These are phyloP conservation scores for Drosophila prostipennis DNA, from an alignment of 2,888 invertebrate genomes.

Conservation along the genomic window DNA sequence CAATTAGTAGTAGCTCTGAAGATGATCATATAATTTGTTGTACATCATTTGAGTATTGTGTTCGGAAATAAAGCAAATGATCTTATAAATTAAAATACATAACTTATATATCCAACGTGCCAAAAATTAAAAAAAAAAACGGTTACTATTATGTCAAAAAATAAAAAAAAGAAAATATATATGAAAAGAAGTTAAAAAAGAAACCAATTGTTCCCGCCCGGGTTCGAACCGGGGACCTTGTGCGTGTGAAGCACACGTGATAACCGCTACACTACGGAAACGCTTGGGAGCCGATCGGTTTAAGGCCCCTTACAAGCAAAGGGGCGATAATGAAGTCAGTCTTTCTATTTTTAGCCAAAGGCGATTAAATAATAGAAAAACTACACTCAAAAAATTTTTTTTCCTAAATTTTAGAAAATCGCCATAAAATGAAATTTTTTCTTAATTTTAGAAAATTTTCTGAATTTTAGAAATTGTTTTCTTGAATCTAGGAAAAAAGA, in stretches of 20 bases:
- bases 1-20: neutral
- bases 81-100: too few relatives aligned
- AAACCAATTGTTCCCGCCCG: slow-evolving; percentile 80
- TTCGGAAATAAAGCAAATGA: too few relatives aligned
- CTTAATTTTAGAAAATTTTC: too few relatives aligned
- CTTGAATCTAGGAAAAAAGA: too few relatives aligned
- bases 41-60: neutral
- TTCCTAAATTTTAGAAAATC: too few relatives aligned
- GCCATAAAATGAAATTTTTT: too few relatives aligned
- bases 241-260: slow-evolving; percentile 84
- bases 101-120: too few relatives aligned
- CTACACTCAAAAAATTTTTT: too few relatives aligned
- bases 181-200: neutral
- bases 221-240: slow-evolving; percentile 84
- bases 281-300: neutral
- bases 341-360: neutral
- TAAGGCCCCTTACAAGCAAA: neutral
- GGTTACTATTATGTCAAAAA: too few relatives aligned
- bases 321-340: neutral
- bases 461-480: too few relatives aligned
- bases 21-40: neutral
- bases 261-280: slow-evolving; percentile 80
- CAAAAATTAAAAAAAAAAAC: too few relatives aligned
- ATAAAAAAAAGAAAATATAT: neutral
- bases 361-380: neutral